Conservation (phyloP, 2,888 invertebrate genomes). For the Aphidoletes aphidimyza region DNA sequence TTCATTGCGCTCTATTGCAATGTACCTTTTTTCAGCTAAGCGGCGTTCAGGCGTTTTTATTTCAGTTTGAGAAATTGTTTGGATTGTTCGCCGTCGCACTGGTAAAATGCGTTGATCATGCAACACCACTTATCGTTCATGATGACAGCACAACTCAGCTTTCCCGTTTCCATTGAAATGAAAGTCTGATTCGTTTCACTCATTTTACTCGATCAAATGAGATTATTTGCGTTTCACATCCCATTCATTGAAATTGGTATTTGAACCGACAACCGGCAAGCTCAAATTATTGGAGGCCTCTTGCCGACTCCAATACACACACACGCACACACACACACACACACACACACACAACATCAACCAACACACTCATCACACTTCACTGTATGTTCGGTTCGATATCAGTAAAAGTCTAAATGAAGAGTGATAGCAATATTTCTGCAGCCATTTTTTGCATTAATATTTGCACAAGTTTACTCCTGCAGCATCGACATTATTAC, state of each 20-base stretch:
- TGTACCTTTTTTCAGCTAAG: not conserved
- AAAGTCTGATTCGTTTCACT: too few species aligned
- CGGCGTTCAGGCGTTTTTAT: conserved; percentile 16
- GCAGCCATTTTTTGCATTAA: not conserved
- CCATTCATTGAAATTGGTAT: conserved; percentile 14
- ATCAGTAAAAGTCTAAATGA: conserved; percentile 47
- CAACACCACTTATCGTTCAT: conserved; percentile 38
- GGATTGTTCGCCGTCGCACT: conserved; percentile 9
- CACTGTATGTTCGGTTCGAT: conserved; percentile 4
- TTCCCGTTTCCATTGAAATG: not conserved
- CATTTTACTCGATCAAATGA: not conserved
- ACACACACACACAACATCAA: too few species aligned
- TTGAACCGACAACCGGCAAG: not conserved
- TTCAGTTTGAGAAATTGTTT: conserved; percentile 17
- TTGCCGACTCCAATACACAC: too few species aligned
- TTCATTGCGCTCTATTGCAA: not conserved
- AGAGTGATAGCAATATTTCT: conserved; percentile 14
- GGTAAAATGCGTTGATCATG: conserved; percentile 30
- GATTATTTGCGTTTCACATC: conserved; percentile 28
- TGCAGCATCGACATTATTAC: not conserved
- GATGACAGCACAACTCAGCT: conserved; percentile 45
- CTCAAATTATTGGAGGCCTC: conserved; percentile 20
- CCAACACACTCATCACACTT: not conserved
- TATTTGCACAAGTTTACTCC: not conserved
- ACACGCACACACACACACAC: too few species aligned